Base-by-base conservation (phyloP, 1,140 invertebrate species). In the Brachionus plicatilis region DNA sequence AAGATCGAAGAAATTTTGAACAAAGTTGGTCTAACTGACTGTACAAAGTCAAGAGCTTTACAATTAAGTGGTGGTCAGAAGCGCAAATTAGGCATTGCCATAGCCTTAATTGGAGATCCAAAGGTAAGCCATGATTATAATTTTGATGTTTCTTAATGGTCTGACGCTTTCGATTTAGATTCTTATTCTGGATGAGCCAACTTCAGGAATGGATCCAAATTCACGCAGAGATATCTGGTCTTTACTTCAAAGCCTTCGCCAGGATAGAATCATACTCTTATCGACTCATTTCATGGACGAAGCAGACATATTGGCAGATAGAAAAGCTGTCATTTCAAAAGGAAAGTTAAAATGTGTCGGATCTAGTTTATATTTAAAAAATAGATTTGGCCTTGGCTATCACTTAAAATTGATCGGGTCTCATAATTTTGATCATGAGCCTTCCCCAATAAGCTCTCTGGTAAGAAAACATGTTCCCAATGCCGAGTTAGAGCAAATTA, bases 161-260 rank as follows among this genome's bases (percentile, higher is more conserved):
- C 6, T 65, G 24, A 43, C 20, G 11, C n/a, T 80, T 47, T 84
- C 29, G 2, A 84, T 37, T n/a, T 12, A 93, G 94, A 56, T 72
- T 66, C 92, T 96, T n/a, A 93, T 97, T 85, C 90, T 95, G 45
- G 94, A 94, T 86, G 94, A 94, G 93, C 0, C 88, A 94, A 60
- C 89, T 93, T 70, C 92, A 93, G 90, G 90, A 68, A 94, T 99
- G 92, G 97, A 99, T 91, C 95, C 96, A 2, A 93, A 95, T 86
- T 95, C 96, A 0, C 91, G 96, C 80, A 90, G 96, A 80, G 92
- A 93, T 65, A 93, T 95, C 6, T 98, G 96, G 96, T 87, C 86
- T 89, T 68, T 86, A 88, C 75, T 87, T 90, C 86, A 88, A 87
- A 85, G 86, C 90, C 1, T 89, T 92, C 90, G 86, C 85, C 78